Base-by-base conservation (phyloP, 2,797 vertebrate genomes). In the Megaceryle alcyon region DNA sequence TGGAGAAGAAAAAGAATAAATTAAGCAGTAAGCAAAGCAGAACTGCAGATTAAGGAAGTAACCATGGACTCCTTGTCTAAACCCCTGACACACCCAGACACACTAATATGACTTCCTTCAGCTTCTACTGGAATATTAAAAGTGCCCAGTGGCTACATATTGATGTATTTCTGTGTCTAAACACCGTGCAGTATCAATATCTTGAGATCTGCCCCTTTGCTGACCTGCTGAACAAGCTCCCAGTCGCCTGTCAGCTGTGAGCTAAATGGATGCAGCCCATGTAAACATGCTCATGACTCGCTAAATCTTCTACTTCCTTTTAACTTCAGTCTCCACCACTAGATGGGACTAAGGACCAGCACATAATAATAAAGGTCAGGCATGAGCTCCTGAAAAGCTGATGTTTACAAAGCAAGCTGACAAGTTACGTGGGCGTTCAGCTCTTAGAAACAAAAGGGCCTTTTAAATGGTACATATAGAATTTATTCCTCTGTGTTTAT, bases 261-360 rank as follows among this genome's bases (percentile, higher is more conserved):
- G 10, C 14, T 44, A 57, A 69, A 57, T 2, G 43, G 46, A 35
- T 83, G 56, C 72, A 69, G 37, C 80, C 69, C 54, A 4, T 17
- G 73, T 49, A 93, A 72, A 63, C 22, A 54, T 1, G 0, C 14
- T 39, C 59, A 39, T 28, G 51, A 79, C 37, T 6, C 64, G 63
- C 66, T 73, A 60, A 66, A 80, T 64, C 64, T n/a, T 94, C 49
- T 12, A 7, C 31, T 75, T 41, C 35, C 64, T 77, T 90, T 78
- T 31, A 41, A 48, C 75, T 66, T 88, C 26, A 0, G 4, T 65
- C 63, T 94, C 33, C 1, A 26, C 88, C 93, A 59, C 88, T 92
- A 88, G 95, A 64, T 92, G 90, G 92, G 93, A 96, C 92, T 92
- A 66, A 14, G 92, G 83, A 75, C 86, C 65, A 81, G 77, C 66